Base-by-base conservation (phyloP, 2,113 vertebrate genomes). In the Leiothrix lutea region DNA sequence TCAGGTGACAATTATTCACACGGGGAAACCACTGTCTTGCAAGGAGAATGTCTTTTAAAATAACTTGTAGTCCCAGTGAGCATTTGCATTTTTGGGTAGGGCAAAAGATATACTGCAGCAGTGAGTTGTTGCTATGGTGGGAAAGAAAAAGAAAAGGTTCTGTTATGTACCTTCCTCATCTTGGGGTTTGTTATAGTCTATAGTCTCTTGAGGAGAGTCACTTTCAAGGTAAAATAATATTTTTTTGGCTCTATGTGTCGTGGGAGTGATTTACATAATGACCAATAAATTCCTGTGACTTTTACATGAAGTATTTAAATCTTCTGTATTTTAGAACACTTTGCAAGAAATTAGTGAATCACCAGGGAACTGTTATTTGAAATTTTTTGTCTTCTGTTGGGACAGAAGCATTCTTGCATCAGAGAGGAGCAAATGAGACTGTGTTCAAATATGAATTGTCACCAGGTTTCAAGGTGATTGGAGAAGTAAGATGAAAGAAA, bases 391-490 rank as follows among this genome's bases (percentile, higher is more conserved):
- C 29, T 72, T 89, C 36, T 57, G 42, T 66, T 81, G 28, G 19
- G 24, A 48, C 28, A 48, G 44, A 79, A 61, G 4, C 18, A 24
- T 47, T 83, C 16, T 5, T 11, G 1, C 71, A 45, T 56, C 15
- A 24, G 64, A 62, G 19, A 50, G 56, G 15, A 87, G 16, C 13
- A 80, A 80, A 79, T 94, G 28, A 44, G 28, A 29, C 12, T 86
- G 5, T 86, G 35, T 71, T 87, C 54, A 14, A 58, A 64, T 84
- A 12, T 80, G 21, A 67, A 57, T 54, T 84, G 12, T 71, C 9
- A 51, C 19, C 20, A 5, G n/a, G 8, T 61, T 71, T 71, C 0
- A 0, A 47, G 18, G 22, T 61, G 57, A 36, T 54, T 0, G 0
- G 33, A 38, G 40, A 73, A 73, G 23, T 33, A 38, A 38, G 48